These are phyloP conservation scores for Percopsis transmontana DNA, from an alignment of 2,113 vertebrate genomes.

Conservation along the genomic window DNA sequence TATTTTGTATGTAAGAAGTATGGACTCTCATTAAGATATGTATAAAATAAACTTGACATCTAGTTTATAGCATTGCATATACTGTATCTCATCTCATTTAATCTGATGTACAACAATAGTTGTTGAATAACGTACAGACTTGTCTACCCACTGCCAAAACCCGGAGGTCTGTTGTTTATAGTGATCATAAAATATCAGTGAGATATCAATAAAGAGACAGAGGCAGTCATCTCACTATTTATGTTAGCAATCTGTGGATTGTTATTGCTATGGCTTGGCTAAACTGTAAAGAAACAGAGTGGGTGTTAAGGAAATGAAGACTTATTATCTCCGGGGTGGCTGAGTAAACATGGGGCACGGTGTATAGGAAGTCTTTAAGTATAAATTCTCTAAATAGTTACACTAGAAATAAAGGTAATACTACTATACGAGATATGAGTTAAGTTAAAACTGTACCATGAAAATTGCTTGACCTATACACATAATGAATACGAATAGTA, in stretches of 20 bases:
- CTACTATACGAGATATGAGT: too few species aligned
- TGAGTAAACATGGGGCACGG: constrained; percentile 36
- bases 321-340: constrained; percentile 33
- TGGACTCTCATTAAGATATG: too few species aligned
- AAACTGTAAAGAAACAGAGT: constrained; percentile 30
- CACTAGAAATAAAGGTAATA: too few species aligned
- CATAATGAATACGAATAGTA: background rate
- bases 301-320: constrained; percentile 49
- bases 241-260: constrained; percentile 26
- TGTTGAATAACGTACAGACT: background rate
- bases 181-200: constrained; percentile 10
- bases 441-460: too few species aligned
- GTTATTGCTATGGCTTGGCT: constrained; percentile 18
- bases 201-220: background rate
- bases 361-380: background rate
- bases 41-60: too few species aligned
- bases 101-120: background rate
- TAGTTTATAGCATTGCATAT: too few species aligned
- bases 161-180: constrained; percentile 1
- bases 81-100: too few species aligned
- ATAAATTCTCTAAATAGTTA: too few species aligned
- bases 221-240: constrained; percentile 11
- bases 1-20: too few species aligned
- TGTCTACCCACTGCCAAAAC: background rate
- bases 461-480: background rate